Base-by-base conservation (phyloP, 2,797 vertebrate genomes). In the Erethizon dorsatum region DNA sequence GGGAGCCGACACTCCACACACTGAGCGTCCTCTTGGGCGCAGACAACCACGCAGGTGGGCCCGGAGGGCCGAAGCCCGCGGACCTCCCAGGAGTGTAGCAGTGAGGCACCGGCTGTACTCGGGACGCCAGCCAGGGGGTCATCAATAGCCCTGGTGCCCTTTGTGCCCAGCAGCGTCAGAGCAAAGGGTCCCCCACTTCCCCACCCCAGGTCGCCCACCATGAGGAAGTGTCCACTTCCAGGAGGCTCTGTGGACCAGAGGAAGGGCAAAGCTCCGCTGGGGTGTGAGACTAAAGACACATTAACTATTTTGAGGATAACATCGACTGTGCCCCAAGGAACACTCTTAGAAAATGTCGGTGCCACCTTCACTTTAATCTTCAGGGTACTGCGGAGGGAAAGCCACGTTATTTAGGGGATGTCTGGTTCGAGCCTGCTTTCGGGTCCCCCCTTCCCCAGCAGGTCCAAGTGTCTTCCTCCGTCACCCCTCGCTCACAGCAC, bases 381-480 rank as follows among this genome's bases (percentile, higher is more conserved):
- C 2, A 20, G 8, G 24, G 20, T 4, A 14, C 33, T 0, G 28
- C 15, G 2, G 0, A 1, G 56, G 6, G 24, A 17, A 28, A 87
- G 83, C 61, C 37, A 75, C 9, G 3, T 54, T 61, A 61, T 18
- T 69, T 26, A 5, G 10, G 5, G 10, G 15, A 26, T 13, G 4
- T 67, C 5, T 1, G n/a, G 11, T 20, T 22, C 20, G 54, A 63
- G 56, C 33, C 65, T 71, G 13, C 37, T 78, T 73, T 45, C 28
- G 2, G 0, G 20, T 52, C 63, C 20, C 61, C 5, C 33, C 31
- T 67, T 37, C 84, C n/a, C 26, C 65, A 37, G 2, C 6, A 26
- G 45, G 52, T 47, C 33, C 37, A 15, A 6, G 12, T 0, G 1
- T 13, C 33, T 28, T 24, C 63, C 28, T 24, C 54, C 18, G 54